Percentiles rank a stretch among this genome's conserved stretches.
Evolutionary conservation across 2,113 vertebrate genomes (phyloP).

Genomic region (Rhea americana): DNA sequence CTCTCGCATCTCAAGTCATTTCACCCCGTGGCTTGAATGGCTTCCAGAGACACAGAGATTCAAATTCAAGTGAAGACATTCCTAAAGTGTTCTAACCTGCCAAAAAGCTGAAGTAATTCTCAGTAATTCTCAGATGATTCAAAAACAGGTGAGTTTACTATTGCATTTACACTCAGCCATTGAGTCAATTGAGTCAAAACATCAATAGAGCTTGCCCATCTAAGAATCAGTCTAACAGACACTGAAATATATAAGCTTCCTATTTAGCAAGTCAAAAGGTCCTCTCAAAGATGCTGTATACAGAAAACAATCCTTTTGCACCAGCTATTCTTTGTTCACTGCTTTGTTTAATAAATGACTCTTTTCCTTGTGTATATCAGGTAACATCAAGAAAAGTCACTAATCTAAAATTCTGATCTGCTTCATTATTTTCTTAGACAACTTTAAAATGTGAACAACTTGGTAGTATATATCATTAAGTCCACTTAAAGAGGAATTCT

Average conservation of each 20-base stretch:
- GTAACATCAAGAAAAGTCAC: conserved; percentile 28
- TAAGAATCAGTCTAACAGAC: neutral
- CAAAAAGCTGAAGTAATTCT: neutral
- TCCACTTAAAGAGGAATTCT: conserved; percentile 3
- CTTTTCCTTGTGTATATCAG: neutral
- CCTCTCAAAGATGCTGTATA: neutral
- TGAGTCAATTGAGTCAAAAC: neutral
- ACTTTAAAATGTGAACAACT: neutral
- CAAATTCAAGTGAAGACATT: neutral
- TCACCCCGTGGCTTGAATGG: neutral
- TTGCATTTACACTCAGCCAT: neutral
- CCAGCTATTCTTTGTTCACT: neutral
- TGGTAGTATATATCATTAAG: neutral
- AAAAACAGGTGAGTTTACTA: neutral
- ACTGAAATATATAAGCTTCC: conserved; percentile 4
- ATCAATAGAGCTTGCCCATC: neutral
- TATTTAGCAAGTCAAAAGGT: conserved; percentile 4
- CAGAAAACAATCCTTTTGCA: neutral
- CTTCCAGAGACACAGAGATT: neutral
- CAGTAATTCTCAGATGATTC: neutral
- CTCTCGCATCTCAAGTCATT: neutral
- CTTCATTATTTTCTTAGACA: conserved; percentile 16
- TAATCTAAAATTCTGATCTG: conserved; percentile 11
- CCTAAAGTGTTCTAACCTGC: neutral
- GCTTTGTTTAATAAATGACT: neutral